A percentile compares a stretch with the other conserved stretches of the same genome.
Conservation (phyloP, 2,113 vertebrate genomes). For the Andinoacara biseriatus region DNA sequence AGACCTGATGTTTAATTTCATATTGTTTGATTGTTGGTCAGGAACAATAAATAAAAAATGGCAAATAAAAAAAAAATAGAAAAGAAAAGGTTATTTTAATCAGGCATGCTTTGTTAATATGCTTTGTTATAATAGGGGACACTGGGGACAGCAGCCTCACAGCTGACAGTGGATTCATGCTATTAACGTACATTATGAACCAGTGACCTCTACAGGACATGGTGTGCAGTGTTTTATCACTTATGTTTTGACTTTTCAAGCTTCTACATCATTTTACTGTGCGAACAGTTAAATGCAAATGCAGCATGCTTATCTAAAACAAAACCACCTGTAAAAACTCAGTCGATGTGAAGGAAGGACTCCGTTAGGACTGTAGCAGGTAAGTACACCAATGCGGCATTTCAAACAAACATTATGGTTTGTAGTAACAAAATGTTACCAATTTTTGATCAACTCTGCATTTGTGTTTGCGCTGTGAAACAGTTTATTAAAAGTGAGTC, state of each 20-base stretch:
- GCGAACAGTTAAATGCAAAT: neutral
- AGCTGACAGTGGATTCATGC: accelerated
- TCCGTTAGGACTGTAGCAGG: neutral
- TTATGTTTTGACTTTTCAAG: neutral
- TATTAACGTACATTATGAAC: accelerated
- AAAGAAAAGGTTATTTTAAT: too few relatives aligned
- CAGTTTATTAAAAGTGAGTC: neutral
- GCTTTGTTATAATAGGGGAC: too few relatives aligned
- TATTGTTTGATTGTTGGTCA: accelerated
- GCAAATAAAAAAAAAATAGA: too few relatives aligned
- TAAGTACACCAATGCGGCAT: neutral
- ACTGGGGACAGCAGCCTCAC: neutral
- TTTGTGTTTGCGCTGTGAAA: neutral
- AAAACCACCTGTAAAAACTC: neutral
- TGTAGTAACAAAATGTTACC: neutral
- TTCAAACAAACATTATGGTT: neutral
- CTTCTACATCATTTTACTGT: neutral
- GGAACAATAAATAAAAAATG: too few relatives aligned
- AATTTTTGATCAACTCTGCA: neutral
- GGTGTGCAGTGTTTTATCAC: accelerated
- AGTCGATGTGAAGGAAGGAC: neutral
- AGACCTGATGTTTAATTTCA: neutral
- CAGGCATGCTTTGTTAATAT: too few relatives aligned
- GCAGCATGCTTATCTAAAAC: neutral
- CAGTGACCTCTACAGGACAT: neutral